Conservation (phyloP, 2,797 vertebrate genomes). For the Novumbra hubbsi region DNA sequence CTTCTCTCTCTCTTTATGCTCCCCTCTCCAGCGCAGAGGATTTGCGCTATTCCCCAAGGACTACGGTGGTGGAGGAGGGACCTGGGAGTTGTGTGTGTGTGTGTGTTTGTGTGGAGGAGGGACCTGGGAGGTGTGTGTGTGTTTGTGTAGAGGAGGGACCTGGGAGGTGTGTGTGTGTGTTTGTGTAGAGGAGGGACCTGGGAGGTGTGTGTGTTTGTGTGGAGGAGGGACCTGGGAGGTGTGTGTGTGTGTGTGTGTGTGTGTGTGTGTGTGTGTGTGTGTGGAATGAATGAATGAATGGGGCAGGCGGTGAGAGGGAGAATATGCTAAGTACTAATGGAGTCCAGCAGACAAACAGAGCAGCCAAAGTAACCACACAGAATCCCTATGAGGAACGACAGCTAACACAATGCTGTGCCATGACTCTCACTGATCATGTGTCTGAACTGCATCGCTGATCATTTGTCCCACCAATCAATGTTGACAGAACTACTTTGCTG, state of each 20-base stretch:
- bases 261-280: not conserved
- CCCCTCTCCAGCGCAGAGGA: conserved; percentile 34
- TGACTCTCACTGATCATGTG: not conserved
- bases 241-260: not conserved
- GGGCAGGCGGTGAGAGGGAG: not conserved
- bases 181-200: no score
- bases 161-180: not conserved
- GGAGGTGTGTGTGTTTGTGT: no score
- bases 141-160: no score
- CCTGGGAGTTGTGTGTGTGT: no score
- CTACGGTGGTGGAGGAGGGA: not conserved
- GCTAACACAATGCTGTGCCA: not conserved
- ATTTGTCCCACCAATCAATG: not conserved
- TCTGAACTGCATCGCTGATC: not conserved
- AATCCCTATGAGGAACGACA: not conserved
- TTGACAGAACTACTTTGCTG: not conserved
- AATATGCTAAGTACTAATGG: not conserved
- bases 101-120: not conserved
- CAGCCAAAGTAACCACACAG: not conserved
- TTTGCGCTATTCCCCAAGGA: conserved; percentile 12
- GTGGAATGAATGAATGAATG: not conserved
- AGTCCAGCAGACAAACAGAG: not conserved
- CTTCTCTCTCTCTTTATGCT: conserved; percentile 43
- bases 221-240: not conserved
- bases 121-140: conserved; percentile 1